A percentile compares a stretch with the other conserved stretches of the same genome.
phyloP scores from a whole-genome alignment of 2,113 vertebrate species.

The Trogon melanurus region DNA sequence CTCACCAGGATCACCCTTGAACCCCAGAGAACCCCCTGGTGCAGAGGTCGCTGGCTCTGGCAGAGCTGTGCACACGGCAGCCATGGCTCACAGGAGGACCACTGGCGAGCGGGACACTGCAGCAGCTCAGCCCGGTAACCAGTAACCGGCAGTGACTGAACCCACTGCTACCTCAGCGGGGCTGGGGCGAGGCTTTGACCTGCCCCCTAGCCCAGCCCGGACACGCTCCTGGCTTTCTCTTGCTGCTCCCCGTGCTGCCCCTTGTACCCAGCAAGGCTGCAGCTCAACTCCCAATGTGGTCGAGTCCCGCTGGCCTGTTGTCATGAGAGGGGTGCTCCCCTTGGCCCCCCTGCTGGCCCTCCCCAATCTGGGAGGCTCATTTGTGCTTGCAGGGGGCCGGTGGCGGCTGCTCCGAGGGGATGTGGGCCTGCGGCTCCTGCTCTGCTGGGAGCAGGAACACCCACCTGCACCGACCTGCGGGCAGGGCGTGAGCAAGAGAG shows the following conservation, averaged over 20 bases:
- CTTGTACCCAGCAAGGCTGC: neutral
- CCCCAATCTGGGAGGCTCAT: neutral
- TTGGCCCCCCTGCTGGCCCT: neutral
- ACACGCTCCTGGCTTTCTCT: neutral
- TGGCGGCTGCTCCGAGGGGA: neutral
- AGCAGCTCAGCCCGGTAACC: neutral
- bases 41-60: neutral
- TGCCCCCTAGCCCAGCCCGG: too few relatives aligned
- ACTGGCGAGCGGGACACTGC: fast-evolving
- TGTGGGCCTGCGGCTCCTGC: neutral
- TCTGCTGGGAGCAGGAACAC: neutral
- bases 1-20: neutral
- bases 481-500: fast-evolving
- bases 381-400: neutral
- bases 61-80: fast-evolving
- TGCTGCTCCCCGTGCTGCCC: neutral
- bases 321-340: neutral
- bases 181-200: too few relatives aligned
- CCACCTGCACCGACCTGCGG: neutral
- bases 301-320: fast-evolving
- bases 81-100: neutral
- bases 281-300: neutral
- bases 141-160: too few relatives aligned
- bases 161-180: too few relatives aligned
- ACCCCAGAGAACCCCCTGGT: neutral